Conservation (phyloP, 2,888 invertebrate species). For the Sphaeridia pumilis region DNA sequence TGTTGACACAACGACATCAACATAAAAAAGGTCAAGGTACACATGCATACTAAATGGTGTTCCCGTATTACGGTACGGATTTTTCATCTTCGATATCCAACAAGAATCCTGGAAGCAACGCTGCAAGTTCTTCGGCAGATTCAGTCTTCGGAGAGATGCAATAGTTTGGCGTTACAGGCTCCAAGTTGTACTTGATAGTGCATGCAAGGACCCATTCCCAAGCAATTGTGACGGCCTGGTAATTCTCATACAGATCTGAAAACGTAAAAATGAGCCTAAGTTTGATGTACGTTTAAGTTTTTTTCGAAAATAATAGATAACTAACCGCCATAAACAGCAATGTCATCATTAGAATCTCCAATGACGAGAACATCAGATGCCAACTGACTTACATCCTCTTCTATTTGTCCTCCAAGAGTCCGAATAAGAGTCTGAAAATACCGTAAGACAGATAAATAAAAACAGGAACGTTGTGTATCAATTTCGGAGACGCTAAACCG, state of each 20-base stretch:
- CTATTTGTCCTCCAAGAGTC: constrained; percentile 22
- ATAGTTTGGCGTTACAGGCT: constrained; percentile 4
- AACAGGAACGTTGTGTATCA: background rate
- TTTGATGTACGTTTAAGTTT: background rate
- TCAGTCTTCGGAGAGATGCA: too few relatives aligned
- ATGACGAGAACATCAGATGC: constrained; percentile 20
- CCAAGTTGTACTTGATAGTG: constrained; percentile 21
- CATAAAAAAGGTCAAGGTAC: too few relatives aligned
- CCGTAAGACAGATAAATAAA: background rate
- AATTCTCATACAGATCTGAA: constrained; percentile 21
- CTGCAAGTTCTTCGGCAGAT: too few relatives aligned
- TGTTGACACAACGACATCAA: too few relatives aligned
- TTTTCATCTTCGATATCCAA: too few relatives aligned
- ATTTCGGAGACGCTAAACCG: background rate
- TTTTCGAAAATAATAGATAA: background rate
- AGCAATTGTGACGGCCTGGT: constrained; percentile 25
- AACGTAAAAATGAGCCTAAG: constrained; percentile 5
- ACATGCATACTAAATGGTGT: too few relatives aligned
- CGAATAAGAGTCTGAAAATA: constrained; percentile 20
- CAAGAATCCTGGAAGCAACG: too few relatives aligned
- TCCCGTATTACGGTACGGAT: too few relatives aligned
- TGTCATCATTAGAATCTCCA: constrained; percentile 16
- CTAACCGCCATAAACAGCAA: constrained; percentile 22
- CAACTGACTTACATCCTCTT: constrained; percentile 3
- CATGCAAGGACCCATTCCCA: constrained; percentile 33